phyloP scores from a whole-genome alignment of 2,113 vertebrate species.

The Chloroceryle aenea region DNA sequence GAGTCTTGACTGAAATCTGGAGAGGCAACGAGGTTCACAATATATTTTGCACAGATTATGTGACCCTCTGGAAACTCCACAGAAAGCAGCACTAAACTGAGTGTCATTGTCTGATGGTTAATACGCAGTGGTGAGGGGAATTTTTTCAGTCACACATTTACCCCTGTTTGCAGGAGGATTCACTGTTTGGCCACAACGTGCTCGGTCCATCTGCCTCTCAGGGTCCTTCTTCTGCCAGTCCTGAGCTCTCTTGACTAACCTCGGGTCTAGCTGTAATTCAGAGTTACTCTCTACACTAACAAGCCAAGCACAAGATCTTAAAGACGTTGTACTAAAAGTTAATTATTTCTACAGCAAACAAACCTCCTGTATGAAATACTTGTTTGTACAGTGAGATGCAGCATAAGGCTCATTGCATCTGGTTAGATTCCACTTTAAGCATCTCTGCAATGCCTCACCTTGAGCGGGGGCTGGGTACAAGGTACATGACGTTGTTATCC shows the following conservation, averaged over 20 bases:
- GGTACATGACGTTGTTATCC: neutral
- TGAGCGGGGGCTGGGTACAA: neutral
- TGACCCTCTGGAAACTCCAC: neutral
- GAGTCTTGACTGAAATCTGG: neutral
- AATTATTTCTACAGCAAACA: neutral
- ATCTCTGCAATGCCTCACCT: neutral
- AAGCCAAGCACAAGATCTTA: neutral
- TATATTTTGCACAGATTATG: neutral
- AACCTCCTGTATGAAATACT: neutral
- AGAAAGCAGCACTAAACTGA: neutral
- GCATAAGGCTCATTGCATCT: neutral
- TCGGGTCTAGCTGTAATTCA: neutral
- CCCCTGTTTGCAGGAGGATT: fast-evolving
- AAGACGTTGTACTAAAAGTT: neutral
- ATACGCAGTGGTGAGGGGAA: neutral
- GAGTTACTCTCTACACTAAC: neutral
- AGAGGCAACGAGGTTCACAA: neutral
- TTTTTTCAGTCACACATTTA: neutral
- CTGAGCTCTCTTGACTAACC: neutral
- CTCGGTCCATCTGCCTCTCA: neutral
- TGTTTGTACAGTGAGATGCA: neutral
- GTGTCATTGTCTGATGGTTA: neutral
- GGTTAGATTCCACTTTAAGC: neutral
- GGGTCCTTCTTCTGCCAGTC: neutral
- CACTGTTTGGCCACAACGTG: neutral